phyloP scores from a whole-genome alignment of 2,888 invertebrate genomes.

The Griposia aprilina region DNA sequence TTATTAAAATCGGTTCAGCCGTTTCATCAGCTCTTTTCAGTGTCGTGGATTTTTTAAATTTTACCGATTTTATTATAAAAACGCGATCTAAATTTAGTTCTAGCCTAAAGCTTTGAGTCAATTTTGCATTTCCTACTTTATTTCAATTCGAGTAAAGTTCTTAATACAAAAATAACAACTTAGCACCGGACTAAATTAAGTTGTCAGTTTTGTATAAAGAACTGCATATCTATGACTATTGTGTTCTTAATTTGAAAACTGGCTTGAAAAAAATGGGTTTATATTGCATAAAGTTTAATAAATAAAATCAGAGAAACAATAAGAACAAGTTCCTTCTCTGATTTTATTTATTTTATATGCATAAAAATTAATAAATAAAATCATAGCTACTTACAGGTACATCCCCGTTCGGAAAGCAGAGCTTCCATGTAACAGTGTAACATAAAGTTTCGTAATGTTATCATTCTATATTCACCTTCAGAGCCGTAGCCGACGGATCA shows the following conservation, averaged over 20 bases:
- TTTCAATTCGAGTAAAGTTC: too few species aligned
- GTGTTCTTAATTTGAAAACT: neutral
- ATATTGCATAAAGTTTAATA: neutral
- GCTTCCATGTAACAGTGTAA: neutral
- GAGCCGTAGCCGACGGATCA: slow-evolving; percentile 99
- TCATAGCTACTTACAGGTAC: neutral
- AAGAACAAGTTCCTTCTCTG: too few species aligned
- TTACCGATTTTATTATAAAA: too few species aligned
- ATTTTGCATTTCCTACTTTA: too few species aligned
- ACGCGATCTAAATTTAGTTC: too few species aligned
- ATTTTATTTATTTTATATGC: too few species aligned
- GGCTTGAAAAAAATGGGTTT: too few species aligned
- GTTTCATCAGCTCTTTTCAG: too few species aligned
- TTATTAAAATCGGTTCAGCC: too few species aligned
- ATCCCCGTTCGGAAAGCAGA: neutral
- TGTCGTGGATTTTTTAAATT: too few species aligned
- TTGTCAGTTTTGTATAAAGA: neutral
- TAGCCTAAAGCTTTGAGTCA: too few species aligned
- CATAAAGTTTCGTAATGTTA: neutral
- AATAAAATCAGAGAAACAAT: neutral
- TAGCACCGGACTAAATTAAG: neutral
- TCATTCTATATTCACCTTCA: slow-evolving; percentile 91
- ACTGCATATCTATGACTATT: neutral
- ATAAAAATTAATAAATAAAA: neutral
- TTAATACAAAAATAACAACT: neutral